These are phyloP conservation scores for Acanthiza pusilla DNA, from an alignment of 2,797 vertebrate species.

Conservation along the genomic window DNA sequence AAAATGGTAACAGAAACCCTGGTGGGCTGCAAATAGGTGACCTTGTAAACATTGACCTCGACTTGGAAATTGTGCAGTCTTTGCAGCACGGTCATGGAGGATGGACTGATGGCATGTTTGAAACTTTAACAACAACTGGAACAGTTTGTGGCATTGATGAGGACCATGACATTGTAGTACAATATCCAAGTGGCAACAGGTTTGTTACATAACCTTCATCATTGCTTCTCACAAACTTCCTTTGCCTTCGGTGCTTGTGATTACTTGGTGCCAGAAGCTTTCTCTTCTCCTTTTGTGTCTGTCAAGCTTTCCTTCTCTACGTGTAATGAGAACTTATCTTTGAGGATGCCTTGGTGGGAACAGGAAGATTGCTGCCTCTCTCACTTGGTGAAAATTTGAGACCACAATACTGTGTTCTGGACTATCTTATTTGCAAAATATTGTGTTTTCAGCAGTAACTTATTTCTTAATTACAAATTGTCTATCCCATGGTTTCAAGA, in stretches of 20 bases:
- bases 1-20: constrained; percentile 97
- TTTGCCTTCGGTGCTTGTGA: neutral
- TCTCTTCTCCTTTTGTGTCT: neutral
- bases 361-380: neutral
- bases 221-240: neutral
- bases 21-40: constrained; percentile 96
- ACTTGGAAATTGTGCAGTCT: constrained; percentile 98
- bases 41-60: constrained; percentile 97
- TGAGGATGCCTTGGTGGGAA: neutral
- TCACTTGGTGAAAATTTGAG: neutral
- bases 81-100: constrained; percentile 97
- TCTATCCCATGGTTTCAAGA: neutral
- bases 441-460: neutral
- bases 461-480: neutral
- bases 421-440: neutral
- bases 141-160: constrained; percentile 98
- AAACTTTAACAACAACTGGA: constrained; percentile 97
- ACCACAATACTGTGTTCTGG: neutral
- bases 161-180: constrained; percentile 98
- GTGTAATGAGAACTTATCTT: neutral
- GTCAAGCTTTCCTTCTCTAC: neutral
- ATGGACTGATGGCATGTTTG: constrained; percentile 99
- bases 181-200: constrained; percentile 98
- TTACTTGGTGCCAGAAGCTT: neutral
- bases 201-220: constrained; percentile 54